These are phyloP conservation scores for Grammomys dolichurus DNA, from an alignment of 2,113 vertebrate species.

Conservation along the genomic window DNA sequence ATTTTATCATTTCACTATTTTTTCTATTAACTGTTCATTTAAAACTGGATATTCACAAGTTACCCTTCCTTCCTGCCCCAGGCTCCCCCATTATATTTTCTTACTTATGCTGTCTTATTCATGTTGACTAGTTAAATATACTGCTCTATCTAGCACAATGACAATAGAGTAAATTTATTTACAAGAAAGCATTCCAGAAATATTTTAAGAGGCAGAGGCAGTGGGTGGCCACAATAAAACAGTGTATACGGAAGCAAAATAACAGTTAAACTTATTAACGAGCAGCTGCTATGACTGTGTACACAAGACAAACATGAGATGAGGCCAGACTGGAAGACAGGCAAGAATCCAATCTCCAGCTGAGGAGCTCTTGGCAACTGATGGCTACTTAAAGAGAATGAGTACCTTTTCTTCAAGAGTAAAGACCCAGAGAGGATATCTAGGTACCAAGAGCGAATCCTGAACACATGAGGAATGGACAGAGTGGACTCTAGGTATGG, in stretches of 20 bases:
- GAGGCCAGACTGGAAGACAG: background rate
- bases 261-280: background rate
- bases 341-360: background rate
- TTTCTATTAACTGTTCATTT: background rate
- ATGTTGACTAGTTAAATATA: background rate
- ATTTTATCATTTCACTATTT: background rate
- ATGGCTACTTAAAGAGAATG: background rate
- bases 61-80: no score
- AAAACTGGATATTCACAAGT: background rate
- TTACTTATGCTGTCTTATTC: background rate
- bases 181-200: background rate
- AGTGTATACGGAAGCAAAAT: background rate
- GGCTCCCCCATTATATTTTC: no score
- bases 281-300: background rate
- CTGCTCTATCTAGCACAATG: background rate
- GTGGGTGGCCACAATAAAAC: background rate
- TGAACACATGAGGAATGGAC: background rate
- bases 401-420: background rate
- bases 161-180: background rate
- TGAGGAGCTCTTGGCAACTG: background rate
- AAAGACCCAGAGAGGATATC: background rate
- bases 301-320: background rate
- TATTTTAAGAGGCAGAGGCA: background rate
- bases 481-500: background rate
- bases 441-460: background rate